A percentile compares a stretch with the other conserved stretches of the same genome.
Conservation (phyloP, 2,888 invertebrate genomes). For the Chorisops tibialis region DNA sequence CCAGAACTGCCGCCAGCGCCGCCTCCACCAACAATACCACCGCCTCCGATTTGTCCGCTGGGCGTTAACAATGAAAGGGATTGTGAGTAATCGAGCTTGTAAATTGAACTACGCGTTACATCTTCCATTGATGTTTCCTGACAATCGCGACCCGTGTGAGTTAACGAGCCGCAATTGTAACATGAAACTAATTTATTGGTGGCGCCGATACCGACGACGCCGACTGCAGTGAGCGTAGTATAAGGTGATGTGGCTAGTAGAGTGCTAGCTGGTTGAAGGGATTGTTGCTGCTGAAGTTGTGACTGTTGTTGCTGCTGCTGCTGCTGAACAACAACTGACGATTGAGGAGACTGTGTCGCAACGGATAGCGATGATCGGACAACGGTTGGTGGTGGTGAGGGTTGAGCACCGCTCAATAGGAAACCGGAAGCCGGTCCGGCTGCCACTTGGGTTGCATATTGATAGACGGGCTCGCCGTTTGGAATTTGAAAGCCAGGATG, state of each 20-base stretch:
- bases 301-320: conserved; percentile 37
- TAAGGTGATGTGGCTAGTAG: conserved; percentile 42
- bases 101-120: conserved; percentile 72
- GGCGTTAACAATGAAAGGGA: conserved; percentile 20
- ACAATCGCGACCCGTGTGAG: conserved; percentile 82
- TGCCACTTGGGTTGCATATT: conserved; percentile 45
- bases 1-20: conserved; percentile 20
- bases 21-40: conserved; percentile 19
- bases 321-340: conserved; percentile 33
- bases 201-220: too few species aligned
- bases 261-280: conserved; percentile 49
- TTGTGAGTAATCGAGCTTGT: conserved; percentile 62
- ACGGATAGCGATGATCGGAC: conserved; percentile 40
- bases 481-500: conserved; percentile 52
- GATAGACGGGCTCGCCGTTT: conserved; percentile 58
- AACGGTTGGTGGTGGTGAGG: conserved; percentile 30
- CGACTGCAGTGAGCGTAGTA: conserved; percentile 39
- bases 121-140: conserved; percentile 90
- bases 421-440: conserved; percentile 37
- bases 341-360: conserved; percentile 34
- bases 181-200: conserved; percentile 58
- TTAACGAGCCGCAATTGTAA: conserved; percentile 87
- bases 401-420: conserved; percentile 15
- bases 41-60: conserved; percentile 3
- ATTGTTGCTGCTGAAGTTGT: conserved; percentile 38